Percentiles rank a stretch among this genome's conserved stretches.
These are phyloP conservation scores for Spinus pinus DNA, from an alignment of 2,797 vertebrate genomes.

Conservation along the genomic window DNA sequence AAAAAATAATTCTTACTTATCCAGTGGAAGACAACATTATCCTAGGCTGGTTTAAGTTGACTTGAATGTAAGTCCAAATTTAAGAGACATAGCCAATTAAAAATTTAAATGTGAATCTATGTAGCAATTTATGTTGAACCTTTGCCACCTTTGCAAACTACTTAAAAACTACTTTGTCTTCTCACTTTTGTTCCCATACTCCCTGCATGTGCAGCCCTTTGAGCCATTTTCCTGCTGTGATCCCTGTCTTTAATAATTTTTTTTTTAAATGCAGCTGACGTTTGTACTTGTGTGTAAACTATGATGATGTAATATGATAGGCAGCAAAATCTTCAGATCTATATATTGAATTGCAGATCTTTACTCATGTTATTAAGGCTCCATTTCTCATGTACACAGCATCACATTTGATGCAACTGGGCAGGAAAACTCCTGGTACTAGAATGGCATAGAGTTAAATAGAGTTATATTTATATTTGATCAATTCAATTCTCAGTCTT, in stretches of 20 bases:
- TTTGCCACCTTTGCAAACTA: not conserved
- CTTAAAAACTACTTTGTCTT: not conserved
- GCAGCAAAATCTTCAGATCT: not conserved
- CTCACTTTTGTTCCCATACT: not conserved
- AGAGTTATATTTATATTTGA: not conserved
- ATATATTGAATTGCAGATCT: not conserved
- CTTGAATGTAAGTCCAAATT: not conserved
- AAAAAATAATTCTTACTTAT: not conserved
- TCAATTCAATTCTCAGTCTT: not conserved
- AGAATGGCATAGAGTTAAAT: not conserved
- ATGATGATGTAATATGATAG: not conserved
- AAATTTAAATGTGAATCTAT: not conserved
- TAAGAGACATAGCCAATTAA: not conserved
- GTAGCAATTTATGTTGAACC: not conserved
- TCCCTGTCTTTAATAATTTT: too few relatives aligned
- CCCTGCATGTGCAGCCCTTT: not conserved
- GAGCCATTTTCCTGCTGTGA: not conserved
- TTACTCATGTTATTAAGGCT: not conserved
- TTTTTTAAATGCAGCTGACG: rapidly evolving
- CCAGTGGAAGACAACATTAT: not conserved
- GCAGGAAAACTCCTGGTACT: not conserved
- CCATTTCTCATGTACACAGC: not conserved
- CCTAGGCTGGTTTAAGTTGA: not conserved
- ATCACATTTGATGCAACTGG: not conserved
- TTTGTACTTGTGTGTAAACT: not conserved